phyloP scores from a whole-genome alignment of 2,888 invertebrate species.

The Hemithea aestivaria region DNA sequence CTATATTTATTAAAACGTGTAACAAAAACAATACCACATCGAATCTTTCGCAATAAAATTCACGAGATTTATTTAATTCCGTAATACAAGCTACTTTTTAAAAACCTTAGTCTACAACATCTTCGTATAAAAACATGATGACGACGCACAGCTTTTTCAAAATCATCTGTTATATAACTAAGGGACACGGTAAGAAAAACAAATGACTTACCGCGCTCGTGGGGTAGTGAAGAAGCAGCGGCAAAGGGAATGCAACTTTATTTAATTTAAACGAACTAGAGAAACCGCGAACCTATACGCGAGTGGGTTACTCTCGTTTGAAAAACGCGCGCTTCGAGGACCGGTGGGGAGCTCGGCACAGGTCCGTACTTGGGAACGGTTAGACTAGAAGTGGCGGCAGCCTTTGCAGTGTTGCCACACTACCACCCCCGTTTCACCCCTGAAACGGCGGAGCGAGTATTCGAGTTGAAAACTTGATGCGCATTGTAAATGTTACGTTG shows the following conservation, averaged over 20 bases:
- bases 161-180: conserved; percentile 44
- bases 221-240: conserved; percentile 37
- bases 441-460: too few relatives aligned
- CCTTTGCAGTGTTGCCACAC: conserved; percentile 11
- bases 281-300: conserved; percentile 26
- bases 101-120: too few relatives aligned
- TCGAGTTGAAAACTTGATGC: too few relatives aligned
- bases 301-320: conserved; percentile 28
- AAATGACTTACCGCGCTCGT: conserved; percentile 57
- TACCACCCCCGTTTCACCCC: background rate
- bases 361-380: conserved; percentile 21
- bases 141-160: too few relatives aligned
- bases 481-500: too few relatives aligned
- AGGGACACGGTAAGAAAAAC: conserved; percentile 39
- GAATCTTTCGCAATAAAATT: too few relatives aligned
- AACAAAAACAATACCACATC: too few relatives aligned
- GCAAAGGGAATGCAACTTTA: conserved; percentile 41
- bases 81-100: too few relatives aligned
- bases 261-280: conserved; percentile 3
- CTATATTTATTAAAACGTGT: too few relatives aligned
- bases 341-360: conserved; percentile 4
- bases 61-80: too few relatives aligned
- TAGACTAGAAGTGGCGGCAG: conserved; percentile 19
- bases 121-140: too few relatives aligned
- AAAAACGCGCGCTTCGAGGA: conserved; percentile 25